Conservation (phyloP, 2,797 vertebrate genomes). For the Sarcophilus harrisii region DNA sequence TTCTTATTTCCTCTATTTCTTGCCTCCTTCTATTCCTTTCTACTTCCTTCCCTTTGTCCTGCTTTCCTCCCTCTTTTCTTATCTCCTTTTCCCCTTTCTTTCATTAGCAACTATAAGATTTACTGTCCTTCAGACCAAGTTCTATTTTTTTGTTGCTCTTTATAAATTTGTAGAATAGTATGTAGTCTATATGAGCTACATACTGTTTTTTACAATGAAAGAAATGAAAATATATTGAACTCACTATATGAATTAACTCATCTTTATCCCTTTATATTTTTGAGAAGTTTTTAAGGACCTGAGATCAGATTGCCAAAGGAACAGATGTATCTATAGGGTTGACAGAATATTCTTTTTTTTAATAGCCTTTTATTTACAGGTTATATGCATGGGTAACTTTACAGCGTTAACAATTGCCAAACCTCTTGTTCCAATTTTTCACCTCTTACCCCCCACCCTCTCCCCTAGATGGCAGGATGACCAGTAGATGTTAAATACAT, state of each 20-base stretch:
- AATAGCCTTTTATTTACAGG: too few species aligned
- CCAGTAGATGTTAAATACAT: too few species aligned
- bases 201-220: not conserved
- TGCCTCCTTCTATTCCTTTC: not conserved
- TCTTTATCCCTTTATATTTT: not conserved
- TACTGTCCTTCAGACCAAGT: not conserved
- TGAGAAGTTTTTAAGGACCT: not conserved
- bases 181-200: not conserved
- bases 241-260: not conserved
- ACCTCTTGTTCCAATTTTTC: too few species aligned
- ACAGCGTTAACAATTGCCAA: too few species aligned
- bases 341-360: not conserved
- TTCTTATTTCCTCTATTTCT: not conserved
- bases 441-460: too few species aligned
- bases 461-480: too few species aligned
- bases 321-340: too few species aligned
- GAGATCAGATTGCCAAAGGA: not conserved
- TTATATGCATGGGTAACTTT: too few species aligned
- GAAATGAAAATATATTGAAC: not conserved
- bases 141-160: not conserved
- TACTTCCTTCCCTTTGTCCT: not conserved
- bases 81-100: not conserved
- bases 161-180: not conserved
- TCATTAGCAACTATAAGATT: not conserved
- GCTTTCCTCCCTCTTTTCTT: not conserved